Base-by-base conservation (phyloP, 2,113 vertebrate species). In the Leuciscus idus region DNA sequence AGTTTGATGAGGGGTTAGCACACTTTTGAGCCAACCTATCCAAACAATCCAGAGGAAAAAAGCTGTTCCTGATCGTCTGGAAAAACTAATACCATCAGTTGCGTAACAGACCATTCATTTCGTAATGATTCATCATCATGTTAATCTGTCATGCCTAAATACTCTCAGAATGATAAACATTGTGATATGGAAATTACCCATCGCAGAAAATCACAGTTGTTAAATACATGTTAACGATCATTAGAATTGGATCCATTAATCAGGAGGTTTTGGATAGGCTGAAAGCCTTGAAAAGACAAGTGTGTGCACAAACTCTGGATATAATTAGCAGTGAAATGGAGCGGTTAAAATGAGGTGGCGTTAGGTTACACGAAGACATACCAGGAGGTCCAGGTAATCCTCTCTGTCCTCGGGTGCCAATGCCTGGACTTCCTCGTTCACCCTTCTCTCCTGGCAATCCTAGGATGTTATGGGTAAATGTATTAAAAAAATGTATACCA, bases 371-470 rank as follows among this genome's bases (percentile, higher is more conserved):
- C 0, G 19, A 11, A 57, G 81, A 88, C 87, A 86, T 95, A 99
- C 98, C 98, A 95, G 95, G 96, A 83, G 97, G 96, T 84, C 98
- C 98, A 0, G 88, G 92, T 17, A 91, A 90, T 87, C 98, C 98
- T 95, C 96, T 95, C 80, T 96, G 95, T 92, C 98, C 98, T 93
- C 95, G 95, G 87, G 95, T 93, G 84, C 96, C 96, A 82, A 83
- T 94, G 78, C 97, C 96, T 84, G 91, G 66, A 88, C 85, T 50
- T 57, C 96, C 98, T 92, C 97, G 95, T 92, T 99, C 98, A 0
- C 98, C 98, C 90, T 99, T 99, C 91, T 99, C 98, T 94, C 98
- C 98, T 72, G 95, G 92, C 84, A 96, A 88, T 89, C 98, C 98
- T 99, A 89, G 1, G 89, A 13, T 68, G 74, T 73, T 26, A 50